Evolutionary conservation across 2,113 vertebrate species (phyloP), one percentile per base, ranked within the genome.

Genomic region (Notiomystis cincta): DNA sequence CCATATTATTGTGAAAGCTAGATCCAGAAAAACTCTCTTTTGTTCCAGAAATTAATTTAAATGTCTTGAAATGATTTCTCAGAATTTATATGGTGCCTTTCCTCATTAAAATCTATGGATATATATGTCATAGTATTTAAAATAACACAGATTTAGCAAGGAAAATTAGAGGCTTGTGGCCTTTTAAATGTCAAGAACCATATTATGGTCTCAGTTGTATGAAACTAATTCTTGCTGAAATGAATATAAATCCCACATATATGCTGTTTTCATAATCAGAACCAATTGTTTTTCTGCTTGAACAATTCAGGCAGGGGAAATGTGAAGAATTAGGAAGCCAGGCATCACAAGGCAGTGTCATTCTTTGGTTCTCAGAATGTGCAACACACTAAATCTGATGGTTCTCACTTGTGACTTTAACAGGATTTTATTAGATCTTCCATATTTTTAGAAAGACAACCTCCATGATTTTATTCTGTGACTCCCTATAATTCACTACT

Each of bases 11-110:
- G 73, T 95, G 89, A 92, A 97, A 95, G 69, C 84, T 94, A 84
- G 53, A 95, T 96, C 87, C 91, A 95, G 91, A 96, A 94, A 92
- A 96, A 87, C 45, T 76, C 64, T 75, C 83, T 93, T 96, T 92
- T 96, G 87, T 96, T 96, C 87, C 93, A 97, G 95, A 96, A 95
- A 84, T 96, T 96, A 95, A 96, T 92, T 83, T 95, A 89, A 93
- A 87, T 91, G 70, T 84, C 90, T 94, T 94, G 81, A 96, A 96
- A 91, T 87, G 23, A 93, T 94, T 91, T 80, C 54, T 95, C 25
- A 94, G 83, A 89, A 93, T 92, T 94, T 92, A 84, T 84, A 87
- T 94, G 91, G 81, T 95, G 91, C 93, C 94, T 97, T 94, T 89
- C 45, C 84, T 96, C 81, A 93, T 96, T 96, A 96, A 94, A 93